Conservation (phyloP, 2,797 vertebrate genomes). For the Sebastes variabilis region DNA sequence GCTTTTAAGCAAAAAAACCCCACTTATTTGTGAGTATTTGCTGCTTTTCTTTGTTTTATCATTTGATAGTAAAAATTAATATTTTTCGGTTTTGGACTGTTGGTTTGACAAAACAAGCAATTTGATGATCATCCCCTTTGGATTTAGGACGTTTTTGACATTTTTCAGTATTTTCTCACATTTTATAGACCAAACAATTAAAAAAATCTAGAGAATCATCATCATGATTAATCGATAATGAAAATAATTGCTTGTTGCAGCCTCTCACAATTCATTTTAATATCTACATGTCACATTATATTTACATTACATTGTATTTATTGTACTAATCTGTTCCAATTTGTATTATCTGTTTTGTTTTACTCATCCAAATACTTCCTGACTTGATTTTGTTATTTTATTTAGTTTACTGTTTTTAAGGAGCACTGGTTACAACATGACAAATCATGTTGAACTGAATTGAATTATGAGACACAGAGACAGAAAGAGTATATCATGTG, state of each 20-base stretch:
- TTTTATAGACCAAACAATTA: neutral
- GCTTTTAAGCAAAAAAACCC: neutral
- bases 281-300: neutral
- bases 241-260: neutral
- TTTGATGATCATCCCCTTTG: neutral
- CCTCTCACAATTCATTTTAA: neutral
- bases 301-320: too few relatives aligned
- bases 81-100: neutral
- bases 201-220: neutral
- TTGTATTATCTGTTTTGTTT: neutral
- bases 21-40: neutral
- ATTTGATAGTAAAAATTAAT: neutral
- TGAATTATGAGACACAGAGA: neutral
- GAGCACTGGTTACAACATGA: neutral
- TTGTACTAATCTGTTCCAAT: neutral
- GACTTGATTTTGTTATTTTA: neutral
- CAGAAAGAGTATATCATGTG: neutral
- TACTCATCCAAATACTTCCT: neutral
- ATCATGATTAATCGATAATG: neutral
- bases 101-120: neutral
- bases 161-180: neutral
- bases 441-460: neutral
- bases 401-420: neutral
- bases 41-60: neutral
- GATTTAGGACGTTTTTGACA: neutral